phyloP scores from a whole-genome alignment of 2,797 vertebrate genomes.

The Vultur gryphus region DNA sequence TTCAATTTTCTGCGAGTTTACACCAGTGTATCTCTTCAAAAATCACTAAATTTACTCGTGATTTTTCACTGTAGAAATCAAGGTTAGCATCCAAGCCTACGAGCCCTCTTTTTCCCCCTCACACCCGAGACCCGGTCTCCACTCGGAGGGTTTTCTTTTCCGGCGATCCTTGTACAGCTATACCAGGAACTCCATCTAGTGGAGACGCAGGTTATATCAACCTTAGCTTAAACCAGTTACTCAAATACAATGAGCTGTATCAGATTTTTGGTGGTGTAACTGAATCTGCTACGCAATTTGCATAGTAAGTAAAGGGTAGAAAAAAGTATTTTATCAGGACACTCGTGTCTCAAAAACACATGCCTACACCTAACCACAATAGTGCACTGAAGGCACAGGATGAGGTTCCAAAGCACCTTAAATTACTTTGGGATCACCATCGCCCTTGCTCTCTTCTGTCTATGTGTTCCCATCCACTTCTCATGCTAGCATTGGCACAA shows the following conservation, averaged over 20 bases:
- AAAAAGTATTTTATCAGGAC: not conserved
- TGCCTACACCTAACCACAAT: not conserved
- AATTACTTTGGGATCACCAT: fast-evolving
- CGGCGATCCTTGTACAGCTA: not conserved
- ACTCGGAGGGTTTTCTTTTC: too few relatives aligned
- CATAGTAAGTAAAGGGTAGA: not conserved
- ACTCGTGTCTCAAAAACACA: fast-evolving
- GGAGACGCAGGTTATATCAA: not conserved
- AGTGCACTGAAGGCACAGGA: not conserved
- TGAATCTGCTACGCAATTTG: not conserved
- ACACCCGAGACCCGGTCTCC: not conserved
- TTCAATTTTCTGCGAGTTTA: not conserved
- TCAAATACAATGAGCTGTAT: not conserved
- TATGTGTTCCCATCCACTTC: fast-evolving
- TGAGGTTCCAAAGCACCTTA: too few relatives aligned
- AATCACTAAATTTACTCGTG: not conserved
- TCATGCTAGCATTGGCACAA: fast-evolving
- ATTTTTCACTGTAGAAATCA: not conserved
- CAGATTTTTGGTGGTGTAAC: too few relatives aligned
- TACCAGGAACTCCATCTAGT: conserved; percentile 34
- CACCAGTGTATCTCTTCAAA: too few relatives aligned
- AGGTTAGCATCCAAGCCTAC: not conserved
- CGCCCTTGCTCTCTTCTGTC: fast-evolving
- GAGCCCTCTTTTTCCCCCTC: not conserved
- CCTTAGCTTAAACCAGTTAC: not conserved